A percentile compares a stretch with the other conserved stretches of the same genome.
Evolutionary conservation across 2,888 invertebrate genomes (phyloP).

Genomic region (Subacronicta megacephala): DNA sequence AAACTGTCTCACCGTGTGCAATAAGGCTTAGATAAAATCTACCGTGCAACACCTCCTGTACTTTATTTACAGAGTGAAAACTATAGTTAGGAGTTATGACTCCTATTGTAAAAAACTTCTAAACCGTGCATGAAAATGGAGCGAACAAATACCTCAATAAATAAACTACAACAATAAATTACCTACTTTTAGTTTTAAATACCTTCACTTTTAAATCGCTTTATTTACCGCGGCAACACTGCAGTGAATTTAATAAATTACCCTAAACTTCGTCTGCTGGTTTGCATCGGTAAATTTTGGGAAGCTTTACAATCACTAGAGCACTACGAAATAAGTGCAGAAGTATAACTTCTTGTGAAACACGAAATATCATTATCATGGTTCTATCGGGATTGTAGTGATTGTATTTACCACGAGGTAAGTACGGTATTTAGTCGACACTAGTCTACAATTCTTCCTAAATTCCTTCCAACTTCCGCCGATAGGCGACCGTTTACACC

Average conservation of each 20-base stretch:
- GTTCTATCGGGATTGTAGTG: too few relatives aligned
- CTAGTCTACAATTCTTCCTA: too few relatives aligned
- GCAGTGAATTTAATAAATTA: constrained; percentile 47
- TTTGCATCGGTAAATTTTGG: constrained; percentile 35
- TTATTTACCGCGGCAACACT: constrained; percentile 29
- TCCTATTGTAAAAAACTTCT: background rate
- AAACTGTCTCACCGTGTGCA: too few relatives aligned
- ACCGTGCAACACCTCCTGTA: too few relatives aligned
- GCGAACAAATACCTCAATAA: constrained; percentile 21
- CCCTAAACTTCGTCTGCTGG: constrained; percentile 33
- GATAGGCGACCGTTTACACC: too few relatives aligned
- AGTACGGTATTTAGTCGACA: too few relatives aligned
- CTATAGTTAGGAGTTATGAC: too few relatives aligned
- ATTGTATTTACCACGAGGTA: too few relatives aligned
- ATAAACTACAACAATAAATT: constrained; percentile 30
- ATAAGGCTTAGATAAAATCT: too few relatives aligned
- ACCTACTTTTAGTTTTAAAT: constrained; percentile 44
- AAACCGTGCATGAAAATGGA: constrained; percentile 13
- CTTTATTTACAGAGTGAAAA: too few relatives aligned
- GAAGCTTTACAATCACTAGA: constrained; percentile 19
- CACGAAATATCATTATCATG: too few relatives aligned
- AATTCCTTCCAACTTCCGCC: too few relatives aligned
- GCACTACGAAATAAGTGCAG: background rate
- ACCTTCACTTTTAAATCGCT: constrained; percentile 29
- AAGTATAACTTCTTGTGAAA: background rate